Percentiles rank a stretch among this genome's conserved stretches.
phyloP scores from a whole-genome alignment of 2,113 vertebrate genomes.

The Sinocyclocheilus grahami region DNA sequence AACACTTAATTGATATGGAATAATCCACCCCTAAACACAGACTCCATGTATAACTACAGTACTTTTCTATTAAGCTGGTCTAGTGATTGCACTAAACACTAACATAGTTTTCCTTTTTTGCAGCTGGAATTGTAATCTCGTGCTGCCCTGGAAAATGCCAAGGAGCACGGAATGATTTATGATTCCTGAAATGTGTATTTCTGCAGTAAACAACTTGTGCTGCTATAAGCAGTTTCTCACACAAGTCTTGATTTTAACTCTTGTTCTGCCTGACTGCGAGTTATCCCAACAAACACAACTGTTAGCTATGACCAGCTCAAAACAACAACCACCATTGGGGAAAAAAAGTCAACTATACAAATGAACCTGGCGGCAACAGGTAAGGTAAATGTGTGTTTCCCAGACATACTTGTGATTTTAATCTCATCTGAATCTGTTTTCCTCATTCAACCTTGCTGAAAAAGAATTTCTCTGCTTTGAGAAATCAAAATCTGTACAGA shows the following conservation, averaged over 20 bases:
- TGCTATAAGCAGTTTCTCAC: not conserved
- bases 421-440: too few relatives aligned
- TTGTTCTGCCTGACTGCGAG: not conserved
- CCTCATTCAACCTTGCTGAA: too few relatives aligned
- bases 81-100: not conserved
- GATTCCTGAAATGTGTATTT: slow-evolving; percentile 12
- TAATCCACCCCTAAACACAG: not conserved
- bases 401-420: too few relatives aligned
- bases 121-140: not conserved
- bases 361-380: too few relatives aligned
- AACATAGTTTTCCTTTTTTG: not conserved
- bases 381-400: too few relatives aligned
- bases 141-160: slow-evolving; percentile 1
- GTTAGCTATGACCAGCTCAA: not conserved
- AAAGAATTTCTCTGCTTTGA: too few relatives aligned
- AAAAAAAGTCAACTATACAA: too few relatives aligned
- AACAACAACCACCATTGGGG: fast-evolving
- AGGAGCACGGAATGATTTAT: not conserved
- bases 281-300: not conserved
- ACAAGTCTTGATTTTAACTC: not conserved
- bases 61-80: not conserved
- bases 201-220: not conserved
- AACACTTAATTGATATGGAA: too few relatives aligned
- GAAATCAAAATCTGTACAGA: too few relatives aligned
- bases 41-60: not conserved